Percentiles rank a stretch among this genome's conserved stretches.
Conservation (phyloP, 2,113 vertebrate species). For the Notechis scutatus region DNA sequence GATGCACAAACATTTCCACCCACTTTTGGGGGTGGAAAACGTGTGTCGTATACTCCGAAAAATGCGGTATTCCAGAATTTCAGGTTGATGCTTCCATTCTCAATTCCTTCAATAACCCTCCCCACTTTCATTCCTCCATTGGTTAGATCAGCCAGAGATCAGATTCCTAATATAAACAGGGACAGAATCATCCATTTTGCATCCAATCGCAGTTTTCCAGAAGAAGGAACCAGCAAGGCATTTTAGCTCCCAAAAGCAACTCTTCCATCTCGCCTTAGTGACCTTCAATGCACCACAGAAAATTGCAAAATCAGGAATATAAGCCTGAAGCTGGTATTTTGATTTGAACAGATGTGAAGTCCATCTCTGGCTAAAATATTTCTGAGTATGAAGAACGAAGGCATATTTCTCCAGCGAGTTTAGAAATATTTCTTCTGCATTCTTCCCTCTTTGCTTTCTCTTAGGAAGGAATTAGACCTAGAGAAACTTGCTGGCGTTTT, state of each 20-base stretch:
- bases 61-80: not conserved
- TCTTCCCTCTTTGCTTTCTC: not conserved
- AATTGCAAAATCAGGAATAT: constrained; percentile 7
- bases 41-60: no score
- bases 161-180: not conserved
- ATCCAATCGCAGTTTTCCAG: not conserved
- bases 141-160: not conserved
- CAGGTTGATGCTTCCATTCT: not conserved
- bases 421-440: not conserved
- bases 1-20: no score
- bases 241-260: not conserved
- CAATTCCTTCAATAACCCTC: not conserved
- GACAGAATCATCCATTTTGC: not conserved
- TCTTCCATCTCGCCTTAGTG: not conserved
- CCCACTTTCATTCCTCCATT: not conserved
- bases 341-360: not conserved
- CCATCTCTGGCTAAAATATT: not conserved
- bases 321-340: not conserved
- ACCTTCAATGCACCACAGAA: not conserved
- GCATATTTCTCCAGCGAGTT: not conserved
- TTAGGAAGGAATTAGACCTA: not conserved
- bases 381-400: not conserved
- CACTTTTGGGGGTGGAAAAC: no score
- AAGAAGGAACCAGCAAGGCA: not conserved
- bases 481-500: not conserved